phyloP scores from a whole-genome alignment of 2,888 invertebrate species.

The Sminthurinus aureus region DNA sequence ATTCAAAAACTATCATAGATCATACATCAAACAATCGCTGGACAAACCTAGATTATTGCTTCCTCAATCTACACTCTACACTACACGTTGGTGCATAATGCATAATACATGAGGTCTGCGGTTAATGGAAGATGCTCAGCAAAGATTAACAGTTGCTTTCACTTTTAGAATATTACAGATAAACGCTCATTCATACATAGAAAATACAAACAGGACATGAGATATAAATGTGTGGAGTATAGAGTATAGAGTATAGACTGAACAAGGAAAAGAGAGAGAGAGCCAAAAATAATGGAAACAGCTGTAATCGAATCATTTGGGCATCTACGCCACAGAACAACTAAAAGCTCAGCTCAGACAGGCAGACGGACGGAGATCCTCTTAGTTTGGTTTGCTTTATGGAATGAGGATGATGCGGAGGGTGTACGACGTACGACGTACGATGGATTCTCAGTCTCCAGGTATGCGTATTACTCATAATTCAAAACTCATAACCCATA shows the following conservation, averaged over 20 bases:
- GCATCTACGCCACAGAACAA: slow-evolving; percentile 33
- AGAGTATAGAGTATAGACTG: neutral
- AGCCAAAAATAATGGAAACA: slow-evolving; percentile 25
- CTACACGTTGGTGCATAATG: too few species aligned
- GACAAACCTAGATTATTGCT: too few species aligned
- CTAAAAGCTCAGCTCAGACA: neutral
- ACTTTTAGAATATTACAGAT: slow-evolving; percentile 5
- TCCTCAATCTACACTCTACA: too few species aligned
- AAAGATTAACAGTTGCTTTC: slow-evolving; percentile 24
- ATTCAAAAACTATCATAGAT: too few species aligned
- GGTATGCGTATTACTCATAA: slow-evolving; percentile 5
- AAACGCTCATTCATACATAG: neutral
- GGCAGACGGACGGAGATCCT: neutral
- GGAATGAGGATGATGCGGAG: too few species aligned
- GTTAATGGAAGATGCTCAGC: slow-evolving; percentile 13
- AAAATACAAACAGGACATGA: too few species aligned
- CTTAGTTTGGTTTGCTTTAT: neutral
- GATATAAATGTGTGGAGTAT: too few species aligned
- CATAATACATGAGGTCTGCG: too few species aligned
- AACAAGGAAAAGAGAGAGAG: neutral
- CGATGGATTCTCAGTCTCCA: slow-evolving; percentile 4
- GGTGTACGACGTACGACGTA: neutral
- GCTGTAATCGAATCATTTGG: slow-evolving; percentile 40
- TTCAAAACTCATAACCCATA: neutral
- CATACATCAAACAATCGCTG: too few species aligned